phyloP scores from a whole-genome alignment of 1,140 invertebrate genomes.

The Archivesica marissinica region DNA sequence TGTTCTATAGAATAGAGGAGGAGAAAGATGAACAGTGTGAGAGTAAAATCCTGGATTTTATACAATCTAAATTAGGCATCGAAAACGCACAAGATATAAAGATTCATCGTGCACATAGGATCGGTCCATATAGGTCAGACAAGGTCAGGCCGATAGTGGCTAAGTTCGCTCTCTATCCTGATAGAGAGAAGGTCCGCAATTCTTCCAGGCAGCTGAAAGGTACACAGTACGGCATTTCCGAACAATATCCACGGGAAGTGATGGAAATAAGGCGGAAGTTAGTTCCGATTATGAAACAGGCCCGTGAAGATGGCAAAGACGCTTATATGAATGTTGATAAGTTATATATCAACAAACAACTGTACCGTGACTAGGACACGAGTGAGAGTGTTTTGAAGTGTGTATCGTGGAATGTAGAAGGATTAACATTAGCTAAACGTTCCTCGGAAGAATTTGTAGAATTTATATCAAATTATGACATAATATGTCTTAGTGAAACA shows the following conservation, averaged over 20 bases:
- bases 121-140: not conserved
- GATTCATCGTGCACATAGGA: not conserved
- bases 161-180: slow-evolving; percentile 20
- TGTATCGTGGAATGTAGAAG: not conserved
- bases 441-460: not conserved
- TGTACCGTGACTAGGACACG: not conserved
- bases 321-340: slow-evolving; percentile 23
- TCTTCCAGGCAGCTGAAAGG: not conserved
- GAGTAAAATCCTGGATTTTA: no score
- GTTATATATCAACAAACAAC: not conserved
- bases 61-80: no score
- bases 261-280: slow-evolving; percentile 27
- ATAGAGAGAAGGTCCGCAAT: slow-evolving; percentile 6
- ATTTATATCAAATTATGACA: not conserved
- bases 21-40: no score
- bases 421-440: not conserved
- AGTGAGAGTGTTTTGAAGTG: not conserved
- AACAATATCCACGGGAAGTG: slow-evolving; percentile 29
- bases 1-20: no score
- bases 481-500: not conserved
- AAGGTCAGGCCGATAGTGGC: not conserved
- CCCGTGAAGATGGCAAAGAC: not conserved
- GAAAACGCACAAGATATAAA: no score
- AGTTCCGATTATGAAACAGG: slow-evolving; percentile 13
- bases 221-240: not conserved